Evolutionary conservation across 1,140 invertebrate species (phyloP).

Genomic region (Cyphomyrmex costatus): DNA sequence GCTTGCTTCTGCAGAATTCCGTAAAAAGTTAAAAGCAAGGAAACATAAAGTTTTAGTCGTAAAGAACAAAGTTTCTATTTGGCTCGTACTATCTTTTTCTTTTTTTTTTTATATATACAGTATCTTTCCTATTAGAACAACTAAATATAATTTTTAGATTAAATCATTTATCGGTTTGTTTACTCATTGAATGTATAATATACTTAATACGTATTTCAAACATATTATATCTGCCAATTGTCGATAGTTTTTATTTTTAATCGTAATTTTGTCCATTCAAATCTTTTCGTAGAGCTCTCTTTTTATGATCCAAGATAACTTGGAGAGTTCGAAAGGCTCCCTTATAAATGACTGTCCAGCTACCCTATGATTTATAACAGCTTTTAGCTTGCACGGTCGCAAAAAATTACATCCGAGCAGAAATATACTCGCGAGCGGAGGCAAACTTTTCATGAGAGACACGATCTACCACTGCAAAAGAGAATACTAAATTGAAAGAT

Average conservation of each 20-base stretch:
- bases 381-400: slow-evolving; percentile 82
- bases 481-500: slow-evolving; percentile 72
- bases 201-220: neutral
- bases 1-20: slow-evolving; percentile 21
- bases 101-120: neutral
- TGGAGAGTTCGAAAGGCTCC: slow-evolving; percentile 78
- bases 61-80: slow-evolving; percentile 48
- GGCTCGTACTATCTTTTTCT: slow-evolving; percentile 7
- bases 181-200: neutral
- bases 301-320: slow-evolving; percentile 69
- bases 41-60: slow-evolving; percentile 24
- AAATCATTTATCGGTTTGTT: neutral
- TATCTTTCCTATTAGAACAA: neutral
- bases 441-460: slow-evolving; percentile 69
- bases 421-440: slow-evolving; percentile 74
- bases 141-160: slow-evolving; percentile 17
- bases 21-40: slow-evolving; percentile 53
- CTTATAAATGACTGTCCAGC: slow-evolving; percentile 82
- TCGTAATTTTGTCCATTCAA: slow-evolving; percentile 65
- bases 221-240: neutral
- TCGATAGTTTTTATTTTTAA: slow-evolving; percentile 48
- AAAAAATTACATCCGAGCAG: slow-evolving; percentile 82
- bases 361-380: slow-evolving; percentile 86
- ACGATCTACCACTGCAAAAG: slow-evolving; percentile 58
- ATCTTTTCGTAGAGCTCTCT: slow-evolving; percentile 40